Base-by-base conservation (phyloP, 1,140 invertebrate genomes). In the Brachionus rotundiformis region DNA sequence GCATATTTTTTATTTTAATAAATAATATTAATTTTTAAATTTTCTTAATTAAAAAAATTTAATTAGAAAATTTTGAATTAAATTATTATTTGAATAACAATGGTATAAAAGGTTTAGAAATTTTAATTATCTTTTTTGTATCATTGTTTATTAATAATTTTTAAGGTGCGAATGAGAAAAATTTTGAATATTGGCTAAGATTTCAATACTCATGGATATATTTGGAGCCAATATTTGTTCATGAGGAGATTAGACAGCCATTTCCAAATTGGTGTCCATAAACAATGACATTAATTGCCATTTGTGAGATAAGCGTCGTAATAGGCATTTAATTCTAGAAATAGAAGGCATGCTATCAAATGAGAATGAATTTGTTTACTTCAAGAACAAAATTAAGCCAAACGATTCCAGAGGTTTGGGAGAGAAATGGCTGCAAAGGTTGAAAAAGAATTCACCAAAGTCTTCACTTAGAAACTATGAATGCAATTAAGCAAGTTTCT, bases 291-390 rank as follows among this genome's bases (percentile, higher is more conserved):
- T 89, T 8, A 87, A 88, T 63, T 86, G 85, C 13, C 88, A 89
- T 82, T 84, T 89, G 6, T 88, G 88, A 82, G 86, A 86, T 10
- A 89, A 89, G 84, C 84, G 88, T 83, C 85, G 86, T 68, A 84
- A 88, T 63, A 81, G 79, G 94, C 10, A 92, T 97, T 85, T 88
- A 88, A 49, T 83, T 84, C 39, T 84, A 88, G 33, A 87, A 88
- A 95, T 98, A 59, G 89, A 92, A 0, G 95, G 93, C 31, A 94
- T 96, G 92, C 89, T 93, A 0, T 94, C 94, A 1, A 90, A 90
- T 11, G 93, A 95, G 83, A 91, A 92, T 2, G 94, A 96, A 87
- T 90, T 91, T 33, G 94, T 98, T 13, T 90, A 90, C 0, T 90
- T 96, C 41, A 92, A 91, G 25, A 91, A 90, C 1, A 92, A 91